Percentiles rank a stretch among this genome's conserved stretches.
Evolutionary conservation across 1,140 invertebrate genomes (phyloP).

Genomic region (Drosophila saltans): DNA sequence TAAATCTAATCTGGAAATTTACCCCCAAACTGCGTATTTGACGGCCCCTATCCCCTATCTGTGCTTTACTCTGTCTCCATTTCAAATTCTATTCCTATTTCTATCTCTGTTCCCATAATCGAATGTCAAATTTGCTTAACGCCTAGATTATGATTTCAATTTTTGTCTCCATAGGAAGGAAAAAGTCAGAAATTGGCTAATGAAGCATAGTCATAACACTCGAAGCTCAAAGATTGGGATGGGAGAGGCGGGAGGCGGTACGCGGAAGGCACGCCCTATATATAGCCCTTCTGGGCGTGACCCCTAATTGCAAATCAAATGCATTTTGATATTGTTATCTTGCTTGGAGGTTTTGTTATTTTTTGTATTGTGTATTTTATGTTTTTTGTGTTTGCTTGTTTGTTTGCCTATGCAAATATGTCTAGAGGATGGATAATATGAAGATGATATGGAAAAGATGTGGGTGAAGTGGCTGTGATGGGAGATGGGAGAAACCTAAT

Average conservation of each 20-base stretch:
- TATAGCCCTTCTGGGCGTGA: not conserved
- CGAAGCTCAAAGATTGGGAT: not conserved
- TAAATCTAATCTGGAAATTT: not conserved
- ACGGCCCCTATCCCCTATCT: not conserved
- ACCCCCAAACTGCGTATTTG: too few relatives aligned
- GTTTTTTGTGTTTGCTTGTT: slow-evolving; percentile 7
- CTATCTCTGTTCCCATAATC: slow-evolving; percentile 8
- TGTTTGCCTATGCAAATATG: slow-evolving; percentile 12
- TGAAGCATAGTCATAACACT: slow-evolving; percentile 2
- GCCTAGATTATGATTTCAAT: slow-evolving; percentile 18
- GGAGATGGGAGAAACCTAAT: slow-evolving; percentile 34
- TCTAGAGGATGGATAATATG: not conserved
- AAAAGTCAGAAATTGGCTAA: slow-evolving; percentile 1
- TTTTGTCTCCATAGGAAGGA: slow-evolving; percentile 5
- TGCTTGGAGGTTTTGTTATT: slow-evolving; percentile 14
- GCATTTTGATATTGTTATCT: slow-evolving; percentile 18
- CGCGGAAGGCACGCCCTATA: not conserved
- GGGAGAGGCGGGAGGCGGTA: too few relatives aligned
- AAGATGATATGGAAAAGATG: not conserved
- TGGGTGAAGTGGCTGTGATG: too few relatives aligned
- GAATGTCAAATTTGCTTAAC: slow-evolving; percentile 23
- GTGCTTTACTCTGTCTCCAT: not conserved
- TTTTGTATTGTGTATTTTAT: slow-evolving; percentile 15
- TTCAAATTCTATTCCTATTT: not conserved
- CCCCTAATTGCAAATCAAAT: slow-evolving; percentile 21